A percentile compares a stretch with the other conserved stretches of the same genome.
Evolutionary conservation across 1,140 invertebrate genomes (phyloP).

Genomic region (Macrobrachium rosenbergii): DNA sequence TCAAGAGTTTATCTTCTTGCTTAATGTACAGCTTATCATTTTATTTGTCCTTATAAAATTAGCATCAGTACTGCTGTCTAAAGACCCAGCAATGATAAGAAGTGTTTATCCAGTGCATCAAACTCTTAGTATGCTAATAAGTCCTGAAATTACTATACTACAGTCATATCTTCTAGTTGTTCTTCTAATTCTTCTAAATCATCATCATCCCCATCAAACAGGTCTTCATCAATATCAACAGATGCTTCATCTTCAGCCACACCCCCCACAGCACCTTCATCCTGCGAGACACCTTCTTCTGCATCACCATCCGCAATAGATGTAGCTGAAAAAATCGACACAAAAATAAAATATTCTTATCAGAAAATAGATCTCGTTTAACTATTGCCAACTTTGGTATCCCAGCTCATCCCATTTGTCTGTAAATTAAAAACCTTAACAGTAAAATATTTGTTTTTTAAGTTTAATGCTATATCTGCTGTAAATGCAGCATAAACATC

Average conservation of each 20-base stretch:
- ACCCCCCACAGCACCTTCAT: neutral
- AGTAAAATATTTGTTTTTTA: no score
- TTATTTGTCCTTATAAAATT: no score
- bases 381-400: neutral
- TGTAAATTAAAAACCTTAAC: no score
- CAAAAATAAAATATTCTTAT: neutral
- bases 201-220: conserved; percentile 25
- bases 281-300: neutral
- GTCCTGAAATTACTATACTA: neutral
- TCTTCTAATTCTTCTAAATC: conserved; percentile 28
- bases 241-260: neutral
- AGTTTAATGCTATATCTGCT: no score
- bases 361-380: neutral
- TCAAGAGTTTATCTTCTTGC: no score
- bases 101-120: conserved; percentile 2
- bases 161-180: conserved; percentile 23
- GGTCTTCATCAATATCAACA: conserved; percentile 24
- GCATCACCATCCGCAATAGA: neutral
- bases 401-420: neutral
- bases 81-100: neutral
- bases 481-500: no score
- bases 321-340: neutral
- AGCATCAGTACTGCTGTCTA: neutral
- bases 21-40: no score
- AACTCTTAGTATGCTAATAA: neutral